Conservation (phyloP, 2,888 invertebrate species). For the Troides aeacus region DNA sequence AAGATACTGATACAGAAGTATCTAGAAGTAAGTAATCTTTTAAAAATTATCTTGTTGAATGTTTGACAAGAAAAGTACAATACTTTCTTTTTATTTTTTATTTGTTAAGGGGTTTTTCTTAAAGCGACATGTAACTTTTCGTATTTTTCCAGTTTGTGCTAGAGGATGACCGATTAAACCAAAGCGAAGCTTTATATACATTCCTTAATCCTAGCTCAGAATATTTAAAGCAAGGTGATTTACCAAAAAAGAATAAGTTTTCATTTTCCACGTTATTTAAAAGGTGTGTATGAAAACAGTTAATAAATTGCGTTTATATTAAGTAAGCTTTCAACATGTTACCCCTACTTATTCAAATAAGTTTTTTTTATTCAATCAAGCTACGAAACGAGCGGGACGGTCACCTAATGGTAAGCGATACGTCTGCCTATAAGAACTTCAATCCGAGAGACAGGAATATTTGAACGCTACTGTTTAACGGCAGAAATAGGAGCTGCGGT, state of each 20-base stretch:
- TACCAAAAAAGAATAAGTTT: constrained; percentile 92
- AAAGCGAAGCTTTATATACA: constrained; percentile 93
- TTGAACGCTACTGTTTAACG: too few relatives aligned
- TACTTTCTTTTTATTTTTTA: constrained; percentile 6
- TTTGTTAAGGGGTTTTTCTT: not conserved
- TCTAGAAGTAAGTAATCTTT: constrained; percentile 83
- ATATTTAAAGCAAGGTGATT: constrained; percentile 89
- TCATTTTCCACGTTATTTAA: constrained; percentile 92
- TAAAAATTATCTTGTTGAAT: not conserved
- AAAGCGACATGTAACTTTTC: not conserved
- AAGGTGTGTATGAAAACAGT: constrained; percentile 76
- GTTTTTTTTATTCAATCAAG: too few relatives aligned
- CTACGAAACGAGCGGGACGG: too few relatives aligned
- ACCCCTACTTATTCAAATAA: too few relatives aligned
- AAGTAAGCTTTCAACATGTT: too few relatives aligned
- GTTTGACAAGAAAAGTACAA: not conserved
- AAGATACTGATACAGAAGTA: constrained; percentile 91
- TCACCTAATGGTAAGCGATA: too few relatives aligned
- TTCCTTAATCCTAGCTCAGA: constrained; percentile 96
- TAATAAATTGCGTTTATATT: not conserved
- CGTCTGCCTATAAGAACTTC: too few relatives aligned
- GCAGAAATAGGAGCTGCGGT: too few relatives aligned
- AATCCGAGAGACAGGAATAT: too few relatives aligned
- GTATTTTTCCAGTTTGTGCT: constrained; percentile 84
- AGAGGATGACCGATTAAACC: constrained; percentile 91